Evolutionary conservation across 1,140 invertebrate genomes (phyloP).

Genomic region (Solenopsis fugax): DNA sequence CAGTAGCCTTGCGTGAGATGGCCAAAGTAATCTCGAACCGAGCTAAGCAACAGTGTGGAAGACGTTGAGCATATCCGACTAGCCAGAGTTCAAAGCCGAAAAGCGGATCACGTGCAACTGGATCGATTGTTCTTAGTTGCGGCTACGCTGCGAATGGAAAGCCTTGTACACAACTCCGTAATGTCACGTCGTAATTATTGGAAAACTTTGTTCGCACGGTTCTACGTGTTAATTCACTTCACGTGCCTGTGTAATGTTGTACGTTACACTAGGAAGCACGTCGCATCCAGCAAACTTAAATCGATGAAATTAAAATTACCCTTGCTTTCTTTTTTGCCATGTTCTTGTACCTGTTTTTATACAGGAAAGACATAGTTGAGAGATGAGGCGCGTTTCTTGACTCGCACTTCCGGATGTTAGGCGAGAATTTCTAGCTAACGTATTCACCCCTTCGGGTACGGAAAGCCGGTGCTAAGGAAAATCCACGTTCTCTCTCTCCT

Average conservation of each 20-base stretch:
- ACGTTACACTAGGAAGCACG: background rate
- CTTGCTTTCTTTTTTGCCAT: slow-evolving; percentile 5
- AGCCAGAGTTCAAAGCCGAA: slow-evolving; percentile 55
- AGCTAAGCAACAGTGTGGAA: slow-evolving; percentile 45
- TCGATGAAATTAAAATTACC: slow-evolving; percentile 16
- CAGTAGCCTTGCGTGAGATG: slow-evolving; percentile 38
- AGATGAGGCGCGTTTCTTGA: slow-evolving; percentile 18
- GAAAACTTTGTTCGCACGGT: slow-evolving; percentile 11
- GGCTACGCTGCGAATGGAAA: background rate
- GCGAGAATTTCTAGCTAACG: slow-evolving; percentile 57
- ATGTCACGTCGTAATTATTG: slow-evolving; percentile 37
- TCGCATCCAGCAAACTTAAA: background rate
- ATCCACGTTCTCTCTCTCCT: slow-evolving; percentile 9
- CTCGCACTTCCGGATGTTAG: slow-evolving; percentile 44
- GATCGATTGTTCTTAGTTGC: slow-evolving; percentile 63
- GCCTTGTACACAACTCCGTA: slow-evolving; percentile 15
- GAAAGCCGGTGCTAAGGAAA: slow-evolving; percentile 30
- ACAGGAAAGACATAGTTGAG: background rate
- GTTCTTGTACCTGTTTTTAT: background rate
- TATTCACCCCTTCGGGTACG: slow-evolving; percentile 44
- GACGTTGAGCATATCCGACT: slow-evolving; percentile 52
- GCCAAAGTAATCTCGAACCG: slow-evolving; percentile 38
- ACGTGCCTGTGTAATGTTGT: background rate
- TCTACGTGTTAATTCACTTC: slow-evolving; percentile 6
- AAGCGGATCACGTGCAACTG: slow-evolving; percentile 63